Conservation (phyloP, 2,888 invertebrate genomes). For the Drosophila leonis region DNA sequence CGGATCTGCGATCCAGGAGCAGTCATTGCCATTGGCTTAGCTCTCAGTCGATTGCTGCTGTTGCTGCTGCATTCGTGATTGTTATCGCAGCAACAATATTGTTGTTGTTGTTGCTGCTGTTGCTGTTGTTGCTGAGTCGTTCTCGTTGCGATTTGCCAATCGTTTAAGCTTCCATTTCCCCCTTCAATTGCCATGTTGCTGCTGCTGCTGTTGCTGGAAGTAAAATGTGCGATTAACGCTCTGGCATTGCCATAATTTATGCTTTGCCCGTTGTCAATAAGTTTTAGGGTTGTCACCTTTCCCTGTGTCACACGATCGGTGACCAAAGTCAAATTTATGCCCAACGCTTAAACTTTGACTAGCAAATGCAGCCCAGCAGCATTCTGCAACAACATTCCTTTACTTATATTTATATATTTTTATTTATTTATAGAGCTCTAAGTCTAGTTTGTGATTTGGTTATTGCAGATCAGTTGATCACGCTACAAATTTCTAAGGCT, state of each 20-base stretch:
- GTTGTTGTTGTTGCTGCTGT: conserved; percentile 47
- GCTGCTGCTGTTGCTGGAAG: conserved; percentile 42
- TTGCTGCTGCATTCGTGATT: conserved; percentile 72
- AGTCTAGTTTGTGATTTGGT: neutral
- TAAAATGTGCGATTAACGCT: conserved; percentile 77
- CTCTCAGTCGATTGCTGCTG: conserved; percentile 46
- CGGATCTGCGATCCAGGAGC: conserved; percentile 44
- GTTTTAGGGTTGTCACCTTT: conserved; percentile 61
- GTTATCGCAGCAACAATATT: conserved; percentile 73
- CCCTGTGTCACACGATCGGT: conserved; percentile 65
- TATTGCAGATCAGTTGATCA: neutral
- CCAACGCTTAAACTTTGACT: conserved; percentile 40
- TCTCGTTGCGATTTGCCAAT: conserved; percentile 60
- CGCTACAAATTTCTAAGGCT: neutral
- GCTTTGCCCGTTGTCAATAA: conserved; percentile 63
- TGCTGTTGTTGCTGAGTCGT: conserved; percentile 37
- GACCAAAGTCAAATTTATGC: conserved; percentile 62
- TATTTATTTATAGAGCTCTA: conserved; percentile 4
- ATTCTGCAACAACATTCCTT: conserved; percentile 20
- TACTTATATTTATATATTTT: conserved; percentile 5
- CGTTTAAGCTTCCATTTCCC: conserved; percentile 53
- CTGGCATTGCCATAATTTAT: conserved; percentile 76
- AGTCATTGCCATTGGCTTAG: conserved; percentile 44
- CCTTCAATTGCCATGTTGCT: conserved; percentile 37
- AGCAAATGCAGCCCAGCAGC: conserved; percentile 9